phyloP scores from a whole-genome alignment of 2,797 vertebrate species.

The Manis crassicaudata region DNA sequence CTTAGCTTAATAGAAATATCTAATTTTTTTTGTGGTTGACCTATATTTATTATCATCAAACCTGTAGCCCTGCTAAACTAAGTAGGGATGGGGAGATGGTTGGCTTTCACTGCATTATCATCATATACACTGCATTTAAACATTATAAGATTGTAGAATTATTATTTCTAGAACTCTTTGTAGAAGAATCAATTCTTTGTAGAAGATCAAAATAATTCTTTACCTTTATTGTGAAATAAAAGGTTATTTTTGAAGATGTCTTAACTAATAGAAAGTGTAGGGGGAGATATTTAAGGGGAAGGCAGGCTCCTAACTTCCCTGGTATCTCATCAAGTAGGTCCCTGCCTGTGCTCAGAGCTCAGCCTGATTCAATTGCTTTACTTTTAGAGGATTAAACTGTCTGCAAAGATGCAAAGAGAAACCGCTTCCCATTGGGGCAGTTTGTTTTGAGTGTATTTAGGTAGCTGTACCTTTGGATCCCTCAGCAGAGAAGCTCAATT shows the following conservation, averaged over 20 bases:
- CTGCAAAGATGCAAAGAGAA: slow-evolving; percentile 28
- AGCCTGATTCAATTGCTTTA: neutral
- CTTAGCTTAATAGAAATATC: neutral
- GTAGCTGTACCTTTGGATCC: neutral
- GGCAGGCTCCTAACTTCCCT: neutral
- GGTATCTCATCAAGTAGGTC: neutral
- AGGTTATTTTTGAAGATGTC: neutral
- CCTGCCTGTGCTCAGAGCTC: neutral
- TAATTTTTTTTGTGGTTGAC: slow-evolving; percentile 4
- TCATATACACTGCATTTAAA: neutral
- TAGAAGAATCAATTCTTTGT: neutral
- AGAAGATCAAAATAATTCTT: neutral
- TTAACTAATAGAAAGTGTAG: neutral
- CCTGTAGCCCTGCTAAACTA: neutral
- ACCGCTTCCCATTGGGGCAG: neutral
- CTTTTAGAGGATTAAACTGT: slow-evolving; percentile 8
- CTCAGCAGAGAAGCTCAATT: slow-evolving; percentile 2
- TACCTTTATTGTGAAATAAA: neutral
- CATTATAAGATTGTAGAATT: neutral
- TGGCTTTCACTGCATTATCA: neutral
- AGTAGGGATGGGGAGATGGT: neutral
- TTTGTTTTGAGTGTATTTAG: neutral
- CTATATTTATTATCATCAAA: neutral
- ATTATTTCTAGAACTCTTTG: neutral
- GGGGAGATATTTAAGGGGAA: neutral